phyloP scores from a whole-genome alignment of 2,113 vertebrate genomes.

The Neomonachus schauinslandi region DNA sequence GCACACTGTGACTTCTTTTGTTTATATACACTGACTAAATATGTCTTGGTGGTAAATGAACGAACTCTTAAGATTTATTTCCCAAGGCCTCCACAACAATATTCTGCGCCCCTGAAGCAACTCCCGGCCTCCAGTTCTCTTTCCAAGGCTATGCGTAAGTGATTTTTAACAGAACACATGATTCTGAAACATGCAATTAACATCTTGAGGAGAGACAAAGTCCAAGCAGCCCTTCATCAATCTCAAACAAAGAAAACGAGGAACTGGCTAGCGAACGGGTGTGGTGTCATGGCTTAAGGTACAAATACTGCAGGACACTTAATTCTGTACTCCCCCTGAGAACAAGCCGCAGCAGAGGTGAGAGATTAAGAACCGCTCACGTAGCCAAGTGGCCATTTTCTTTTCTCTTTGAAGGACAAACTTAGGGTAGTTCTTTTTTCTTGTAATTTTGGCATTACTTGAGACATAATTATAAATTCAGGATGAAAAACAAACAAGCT shows the following conservation, averaged over 20 bases:
- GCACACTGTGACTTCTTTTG: constrained; percentile 81
- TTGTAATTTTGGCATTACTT: not conserved
- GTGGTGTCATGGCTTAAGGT: not conserved
- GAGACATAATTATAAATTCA: constrained; percentile 59
- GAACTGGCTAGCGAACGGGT: not conserved
- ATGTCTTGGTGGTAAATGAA: constrained; percentile 83
- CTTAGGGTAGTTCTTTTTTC: not conserved
- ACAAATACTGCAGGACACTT: not conserved
- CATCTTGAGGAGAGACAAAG: constrained; percentile 70
- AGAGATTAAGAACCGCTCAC: not conserved
- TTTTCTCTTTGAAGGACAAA: constrained; percentile 25
- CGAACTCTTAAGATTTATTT: constrained; percentile 79
- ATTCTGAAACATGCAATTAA: constrained; percentile 82
- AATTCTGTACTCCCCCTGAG: not conserved
- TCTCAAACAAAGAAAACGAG: constrained; percentile 60
- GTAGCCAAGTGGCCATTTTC: not conserved
- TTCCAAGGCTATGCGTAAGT: constrained; percentile 65
- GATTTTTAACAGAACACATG: constrained; percentile 72
- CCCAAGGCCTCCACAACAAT: constrained; percentile 74
- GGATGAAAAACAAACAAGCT: constrained; percentile 57
- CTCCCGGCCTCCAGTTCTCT: constrained; percentile 62
- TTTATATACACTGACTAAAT: constrained; percentile 81
- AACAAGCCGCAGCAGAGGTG: not conserved
- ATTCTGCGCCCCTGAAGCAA: constrained; percentile 73
- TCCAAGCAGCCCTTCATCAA: constrained; percentile 63